Evolutionary conservation across 2,113 vertebrate species (phyloP).

Genomic region (Myocastor coypus): DNA sequence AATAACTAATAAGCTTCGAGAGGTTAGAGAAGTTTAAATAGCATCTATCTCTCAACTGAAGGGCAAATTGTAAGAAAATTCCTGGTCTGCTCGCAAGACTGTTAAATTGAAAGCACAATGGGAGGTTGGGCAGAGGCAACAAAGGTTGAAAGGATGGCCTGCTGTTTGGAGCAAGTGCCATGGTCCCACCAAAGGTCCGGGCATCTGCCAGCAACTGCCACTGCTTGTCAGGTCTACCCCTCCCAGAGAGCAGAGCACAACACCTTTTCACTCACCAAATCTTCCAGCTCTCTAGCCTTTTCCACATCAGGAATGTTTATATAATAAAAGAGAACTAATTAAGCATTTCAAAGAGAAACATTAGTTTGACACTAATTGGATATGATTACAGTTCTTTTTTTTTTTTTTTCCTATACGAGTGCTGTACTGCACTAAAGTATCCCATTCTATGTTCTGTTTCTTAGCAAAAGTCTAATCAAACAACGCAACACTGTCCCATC

Average conservation of each 20-base stretch:
- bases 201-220: constrained; percentile 86
- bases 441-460: constrained; percentile 74
- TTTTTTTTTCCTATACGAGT: constrained; percentile 4
- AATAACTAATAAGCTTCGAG: constrained; percentile 85
- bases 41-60: constrained; percentile 85
- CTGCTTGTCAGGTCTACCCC: constrained; percentile 86
- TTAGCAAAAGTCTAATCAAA: constrained; percentile 73
- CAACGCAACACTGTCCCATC: background rate
- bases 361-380: constrained; percentile 91
- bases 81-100: constrained; percentile 87
- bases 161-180: constrained; percentile 87
- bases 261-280: constrained; percentile 84
- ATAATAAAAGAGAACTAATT: constrained; percentile 90
- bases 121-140: constrained; percentile 84
- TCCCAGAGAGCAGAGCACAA: constrained; percentile 81
- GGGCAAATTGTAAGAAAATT: constrained; percentile 86
- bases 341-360: constrained; percentile 91
- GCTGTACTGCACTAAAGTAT: constrained; percentile 69
- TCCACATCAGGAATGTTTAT: constrained; percentile 87
- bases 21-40: constrained; percentile 87
- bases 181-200: constrained; percentile 83
- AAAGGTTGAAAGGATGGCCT: constrained; percentile 87
- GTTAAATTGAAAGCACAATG: constrained; percentile 86
- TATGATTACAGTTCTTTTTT: constrained; percentile 87
- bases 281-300: constrained; percentile 77